Evolutionary conservation across 2,888 invertebrate genomes (phyloP).

Genomic region (Macaria liturata): DNA sequence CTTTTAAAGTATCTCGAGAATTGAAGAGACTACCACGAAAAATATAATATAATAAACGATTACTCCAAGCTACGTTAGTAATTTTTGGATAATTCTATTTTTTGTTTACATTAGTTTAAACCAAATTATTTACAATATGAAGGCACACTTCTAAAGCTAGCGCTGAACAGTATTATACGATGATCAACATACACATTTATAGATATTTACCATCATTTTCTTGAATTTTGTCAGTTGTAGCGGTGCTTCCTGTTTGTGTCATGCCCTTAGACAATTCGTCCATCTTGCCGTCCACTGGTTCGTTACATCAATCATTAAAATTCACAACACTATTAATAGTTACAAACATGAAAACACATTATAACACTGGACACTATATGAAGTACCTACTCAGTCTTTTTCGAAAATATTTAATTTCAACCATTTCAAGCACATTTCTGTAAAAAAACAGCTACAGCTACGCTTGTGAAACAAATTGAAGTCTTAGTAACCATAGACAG

Average conservation of each 20-base stretch:
- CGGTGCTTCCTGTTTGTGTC: constrained; percentile 82
- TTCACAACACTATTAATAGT: constrained; percentile 65
- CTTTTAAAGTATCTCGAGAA: no score
- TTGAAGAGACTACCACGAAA: no score
- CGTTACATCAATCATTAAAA: constrained; percentile 79
- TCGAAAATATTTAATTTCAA: constrained; percentile 61
- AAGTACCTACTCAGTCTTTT: constrained; percentile 64
- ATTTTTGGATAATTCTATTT: not conserved
- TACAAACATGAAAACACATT: constrained; percentile 52
- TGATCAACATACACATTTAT: constrained; percentile 1
- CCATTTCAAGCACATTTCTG: constrained; percentile 70
- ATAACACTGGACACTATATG: constrained; percentile 55
- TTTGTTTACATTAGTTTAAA: constrained; percentile 17
- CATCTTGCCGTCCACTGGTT: constrained; percentile 81
- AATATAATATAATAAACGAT: no score
- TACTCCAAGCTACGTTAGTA: no score
- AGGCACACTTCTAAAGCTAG: not conserved
- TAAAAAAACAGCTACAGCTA: constrained; percentile 47
- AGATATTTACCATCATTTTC: constrained; percentile 72
- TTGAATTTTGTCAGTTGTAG: constrained; percentile 78
- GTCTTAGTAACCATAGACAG: constrained; percentile 6
- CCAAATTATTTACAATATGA: not conserved
- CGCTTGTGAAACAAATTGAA: constrained; percentile 56
- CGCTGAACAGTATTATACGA: not conserved
- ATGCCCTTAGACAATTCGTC: constrained; percentile 83